These are phyloP conservation scores for Nothura maculosa DNA, from an alignment of 2,797 vertebrate genomes.

Conservation along the genomic window DNA sequence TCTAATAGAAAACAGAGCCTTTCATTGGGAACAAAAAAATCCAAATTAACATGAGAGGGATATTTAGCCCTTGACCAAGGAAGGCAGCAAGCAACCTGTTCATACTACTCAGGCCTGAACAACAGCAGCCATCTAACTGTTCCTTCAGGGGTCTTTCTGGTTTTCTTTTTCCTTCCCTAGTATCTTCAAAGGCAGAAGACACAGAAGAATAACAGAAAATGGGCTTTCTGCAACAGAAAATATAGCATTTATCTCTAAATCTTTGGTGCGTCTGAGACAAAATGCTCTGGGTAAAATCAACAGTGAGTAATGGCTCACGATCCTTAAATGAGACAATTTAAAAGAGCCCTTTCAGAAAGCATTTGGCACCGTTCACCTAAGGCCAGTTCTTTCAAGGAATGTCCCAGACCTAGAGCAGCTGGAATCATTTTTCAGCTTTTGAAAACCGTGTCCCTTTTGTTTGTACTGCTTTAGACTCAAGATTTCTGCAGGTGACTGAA, in stretches of 20 bases:
- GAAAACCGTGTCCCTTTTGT: background rate
- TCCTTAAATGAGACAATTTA: slow-evolving; percentile 14
- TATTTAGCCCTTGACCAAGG: background rate
- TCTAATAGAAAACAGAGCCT: background rate
- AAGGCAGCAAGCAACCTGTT: background rate
- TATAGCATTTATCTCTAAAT: background rate
- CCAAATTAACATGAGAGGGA: background rate
- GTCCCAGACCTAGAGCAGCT: background rate
- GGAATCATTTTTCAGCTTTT: background rate
- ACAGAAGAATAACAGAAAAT: slow-evolving; percentile 29
- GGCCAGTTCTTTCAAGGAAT: background rate
- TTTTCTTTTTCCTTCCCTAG: background rate
- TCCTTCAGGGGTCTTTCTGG: background rate
- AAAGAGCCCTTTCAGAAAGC: slow-evolving; percentile 17
- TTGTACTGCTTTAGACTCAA: background rate
- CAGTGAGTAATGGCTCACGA: background rate
- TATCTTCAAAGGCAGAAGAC: slow-evolving; percentile 45
- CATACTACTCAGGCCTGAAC: background rate
- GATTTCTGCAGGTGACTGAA: background rate
- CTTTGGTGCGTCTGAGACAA: slow-evolving; percentile 20
- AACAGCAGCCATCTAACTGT: background rate
- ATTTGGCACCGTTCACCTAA: background rate
- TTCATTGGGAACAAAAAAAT: background rate
- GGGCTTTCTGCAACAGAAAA: slow-evolving; percentile 12
- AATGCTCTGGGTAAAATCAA: background rate